Conservation (phyloP, 1,140 invertebrate species). For the Bilobella aurantiaca region DNA sequence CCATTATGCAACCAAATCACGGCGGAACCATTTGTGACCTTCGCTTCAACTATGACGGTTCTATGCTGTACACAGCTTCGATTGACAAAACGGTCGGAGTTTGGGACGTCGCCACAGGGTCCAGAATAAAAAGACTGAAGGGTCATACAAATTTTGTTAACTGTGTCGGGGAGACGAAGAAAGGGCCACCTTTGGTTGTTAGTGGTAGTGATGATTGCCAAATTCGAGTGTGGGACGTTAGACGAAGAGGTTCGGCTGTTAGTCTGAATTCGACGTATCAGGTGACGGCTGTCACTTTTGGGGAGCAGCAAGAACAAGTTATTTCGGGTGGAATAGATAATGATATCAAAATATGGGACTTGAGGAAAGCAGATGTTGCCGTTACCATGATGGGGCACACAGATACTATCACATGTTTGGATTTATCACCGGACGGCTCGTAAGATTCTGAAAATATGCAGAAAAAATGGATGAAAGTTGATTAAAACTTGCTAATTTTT, state of each 20-base stretch:
- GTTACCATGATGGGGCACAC: conserved; percentile 79
- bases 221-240: conserved; percentile 48
- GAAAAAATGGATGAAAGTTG: background rate
- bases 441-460: too few species aligned
- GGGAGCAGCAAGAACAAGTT: conserved; percentile 86
- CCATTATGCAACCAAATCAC: conserved; percentile 75
- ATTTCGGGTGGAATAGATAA: conserved; percentile 92
- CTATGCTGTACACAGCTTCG: conserved; percentile 76
- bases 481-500: too few species aligned
- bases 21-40: conserved; percentile 94
- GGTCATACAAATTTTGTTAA: conserved; percentile 81
- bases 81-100: conserved; percentile 91
- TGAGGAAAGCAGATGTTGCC: conserved; percentile 76
- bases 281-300: conserved; percentile 86
- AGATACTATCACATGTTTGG: conserved; percentile 90
- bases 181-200: conserved; percentile 78
- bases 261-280: conserved; percentile 73
- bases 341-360: conserved; percentile 94
- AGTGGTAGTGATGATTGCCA: conserved; percentile 91
- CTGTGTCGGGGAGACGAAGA: conserved; percentile 62
- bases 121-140: conserved; percentile 73
- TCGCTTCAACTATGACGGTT: conserved; percentile 88
- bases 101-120: conserved; percentile 85
- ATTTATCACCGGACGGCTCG: conserved; percentile 87
- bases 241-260: conserved; percentile 65